Base-by-base conservation (phyloP, 64 coral and sea anemone genomes). In the Astreopora myriophthalma region DNA sequence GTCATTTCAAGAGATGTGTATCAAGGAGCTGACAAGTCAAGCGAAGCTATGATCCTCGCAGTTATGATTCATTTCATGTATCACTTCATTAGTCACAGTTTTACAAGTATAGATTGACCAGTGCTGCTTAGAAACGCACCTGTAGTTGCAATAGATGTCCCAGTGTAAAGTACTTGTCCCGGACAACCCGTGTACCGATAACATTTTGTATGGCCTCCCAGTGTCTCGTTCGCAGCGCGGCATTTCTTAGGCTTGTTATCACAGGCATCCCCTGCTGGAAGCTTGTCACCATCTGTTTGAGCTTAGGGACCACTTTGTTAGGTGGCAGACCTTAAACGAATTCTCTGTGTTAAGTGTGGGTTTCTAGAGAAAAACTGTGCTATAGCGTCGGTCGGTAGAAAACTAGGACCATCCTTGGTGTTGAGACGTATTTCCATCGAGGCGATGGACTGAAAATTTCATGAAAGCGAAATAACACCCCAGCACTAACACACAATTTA, bases 241-340 rank as follows among this genome's bases (percentile, higher is more conserved):
- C 77, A 60, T 99, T 99, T 38, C 97, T 74, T 19, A 99, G 84
- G 72, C 94, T 99, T 6, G 93, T 96, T 22, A 99, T 93, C 39
- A 95, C 97, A 1, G 97, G 97, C 49, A 99, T 89, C 38, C 97
- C 97, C 64, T 93, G 90, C 52, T 99, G 95, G 55, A 99, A 99
- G 70, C 88, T 88, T 23, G 65, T 93, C 2, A 99, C 94, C 35
- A 94, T 95, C 35, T 94, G 90, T 34, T 99, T 99, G 13, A 99
- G 70, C 32, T 71, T 82, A 10, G 87, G 90, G 8, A 99, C 91
- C 23, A 99, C 91, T 65, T 94, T 96, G 85, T 96, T 99, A 1
- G 91, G 90, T 79, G 97, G 97, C 20, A 99, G 79, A 80, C 97
- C 97, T 99, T 23, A 79, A 16, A 35, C 1, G 0, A 63, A 25